Conservation (phyloP, 2,888 invertebrate species). For the Apamea epomidion region DNA sequence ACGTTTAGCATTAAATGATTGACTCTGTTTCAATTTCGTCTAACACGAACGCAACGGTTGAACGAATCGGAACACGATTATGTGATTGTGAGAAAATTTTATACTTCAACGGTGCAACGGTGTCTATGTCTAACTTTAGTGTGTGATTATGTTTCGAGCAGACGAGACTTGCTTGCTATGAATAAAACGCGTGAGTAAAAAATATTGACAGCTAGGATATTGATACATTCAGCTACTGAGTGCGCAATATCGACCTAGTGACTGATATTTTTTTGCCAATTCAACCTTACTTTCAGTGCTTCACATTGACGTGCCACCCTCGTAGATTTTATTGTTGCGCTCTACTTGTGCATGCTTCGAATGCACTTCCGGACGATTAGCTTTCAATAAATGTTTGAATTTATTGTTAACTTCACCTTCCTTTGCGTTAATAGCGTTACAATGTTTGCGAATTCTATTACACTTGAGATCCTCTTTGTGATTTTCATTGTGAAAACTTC, state of each 20-base stretch:
- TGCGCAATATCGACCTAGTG: conserved; percentile 63
- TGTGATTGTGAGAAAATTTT: conserved; percentile 89
- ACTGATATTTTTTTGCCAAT: conserved; percentile 64
- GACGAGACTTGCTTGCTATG: conserved; percentile 84
- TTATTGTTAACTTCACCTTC: conserved; percentile 90
- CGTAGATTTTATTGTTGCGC: conserved; percentile 81
- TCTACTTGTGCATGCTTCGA: conserved; percentile 86
- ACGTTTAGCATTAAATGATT: conserved; percentile 89
- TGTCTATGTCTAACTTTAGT: conserved; percentile 84
- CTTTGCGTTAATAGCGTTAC: conserved; percentile 89
- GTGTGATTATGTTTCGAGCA: conserved; percentile 82
- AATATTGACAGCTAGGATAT: conserved; percentile 57
- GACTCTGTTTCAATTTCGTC: conserved; percentile 90
- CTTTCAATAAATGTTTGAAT: conserved; percentile 87
- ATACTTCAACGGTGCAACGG: conserved; percentile 81
- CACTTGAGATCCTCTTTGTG: conserved; percentile 78
- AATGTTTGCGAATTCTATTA: conserved; percentile 90
- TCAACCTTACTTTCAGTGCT: conserved; percentile 61
- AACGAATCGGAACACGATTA: conserved; percentile 89
- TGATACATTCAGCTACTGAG: conserved; percentile 51
- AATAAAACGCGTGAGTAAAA: conserved; percentile 88
- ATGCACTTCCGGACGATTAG: conserved; percentile 89
- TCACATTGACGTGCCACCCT: conserved; percentile 80
- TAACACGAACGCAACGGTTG: conserved; percentile 88
- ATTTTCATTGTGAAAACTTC: conserved; percentile 79